phyloP scores from a whole-genome alignment of 2,113 vertebrate species.

The Sinocyclocheilus rhinocerous region DNA sequence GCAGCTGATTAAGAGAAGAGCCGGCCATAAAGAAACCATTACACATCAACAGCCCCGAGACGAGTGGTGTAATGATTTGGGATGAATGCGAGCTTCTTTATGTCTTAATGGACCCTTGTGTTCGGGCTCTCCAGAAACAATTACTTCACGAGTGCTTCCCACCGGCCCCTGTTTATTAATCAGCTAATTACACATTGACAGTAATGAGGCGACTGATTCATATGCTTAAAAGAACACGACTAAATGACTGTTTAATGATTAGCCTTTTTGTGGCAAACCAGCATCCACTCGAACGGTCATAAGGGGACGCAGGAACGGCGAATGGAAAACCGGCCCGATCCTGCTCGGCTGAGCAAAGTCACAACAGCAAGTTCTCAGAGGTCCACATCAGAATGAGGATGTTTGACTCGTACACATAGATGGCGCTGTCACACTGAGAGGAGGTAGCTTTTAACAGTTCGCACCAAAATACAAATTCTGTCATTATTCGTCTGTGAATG shows the following conservation, averaged over 20 bases:
- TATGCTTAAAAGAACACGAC: slow-evolving; percentile 78
- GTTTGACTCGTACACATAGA: neutral
- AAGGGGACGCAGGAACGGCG: neutral
- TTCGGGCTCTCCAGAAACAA: slow-evolving; percentile 78
- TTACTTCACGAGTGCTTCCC: slow-evolving; percentile 73
- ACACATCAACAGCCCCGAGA: slow-evolving; percentile 63
- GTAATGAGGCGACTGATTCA: slow-evolving; percentile 81
- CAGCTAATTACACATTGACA: slow-evolving; percentile 84
- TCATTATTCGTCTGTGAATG: neutral
- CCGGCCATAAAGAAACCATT: slow-evolving; percentile 56
- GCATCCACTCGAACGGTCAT: slow-evolving; percentile 51
- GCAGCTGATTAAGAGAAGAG: slow-evolving; percentile 11
- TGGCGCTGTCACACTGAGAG: neutral
- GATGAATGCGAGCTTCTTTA: slow-evolving; percentile 72
- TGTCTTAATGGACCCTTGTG: slow-evolving; percentile 76
- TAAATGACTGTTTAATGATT: slow-evolving; percentile 81
- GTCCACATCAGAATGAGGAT: neutral
- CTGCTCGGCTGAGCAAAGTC: neutral
- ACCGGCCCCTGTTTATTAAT: slow-evolving; percentile 80
- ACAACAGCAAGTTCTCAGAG: neutral
- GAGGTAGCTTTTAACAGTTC: neutral
- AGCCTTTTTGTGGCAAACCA: slow-evolving; percentile 70
- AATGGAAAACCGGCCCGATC: slow-evolving; percentile 6
- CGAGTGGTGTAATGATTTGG: slow-evolving; percentile 68
- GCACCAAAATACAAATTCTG: neutral